phyloP scores from a whole-genome alignment of 2,888 invertebrate genomes.

The Rhagonycha fulva region DNA sequence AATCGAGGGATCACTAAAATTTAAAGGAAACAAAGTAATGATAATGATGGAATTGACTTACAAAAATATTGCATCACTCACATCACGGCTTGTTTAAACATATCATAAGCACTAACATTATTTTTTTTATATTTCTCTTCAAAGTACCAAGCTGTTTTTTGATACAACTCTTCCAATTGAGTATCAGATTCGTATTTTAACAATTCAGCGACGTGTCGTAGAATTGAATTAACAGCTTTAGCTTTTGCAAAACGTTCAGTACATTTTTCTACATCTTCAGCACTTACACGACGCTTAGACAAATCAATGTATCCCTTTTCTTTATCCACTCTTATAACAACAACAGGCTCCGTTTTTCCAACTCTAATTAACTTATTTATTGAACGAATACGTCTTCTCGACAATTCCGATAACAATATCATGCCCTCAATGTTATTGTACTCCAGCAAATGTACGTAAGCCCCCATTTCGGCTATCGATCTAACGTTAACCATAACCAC shows the following conservation, averaged over 20 bases:
- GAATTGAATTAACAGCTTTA: slow-evolving; percentile 96
- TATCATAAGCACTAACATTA: slow-evolving; percentile 95
- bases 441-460: slow-evolving; percentile 96
- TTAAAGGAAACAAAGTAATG: neutral
- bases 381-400: slow-evolving; percentile 96
- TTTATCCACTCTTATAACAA: slow-evolving; percentile 98
- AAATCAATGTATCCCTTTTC: slow-evolving; percentile 99
- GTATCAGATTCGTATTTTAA: slow-evolving; percentile 89
- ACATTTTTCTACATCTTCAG: slow-evolving; percentile 97
- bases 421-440: slow-evolving; percentile 99
- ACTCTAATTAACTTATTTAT: slow-evolving; percentile 99
- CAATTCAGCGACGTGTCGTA: slow-evolving; percentile 96
- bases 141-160: slow-evolving; percentile 97
- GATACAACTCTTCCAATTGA: slow-evolving; percentile 92
- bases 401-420: slow-evolving; percentile 97
- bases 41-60: neutral
- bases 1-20: slow-evolving; percentile 85
- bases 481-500: slow-evolving; percentile 99
- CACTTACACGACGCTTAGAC: slow-evolving; percentile 96
- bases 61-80: slow-evolving; percentile 58
- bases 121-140: slow-evolving; percentile 95
- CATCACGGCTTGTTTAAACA: slow-evolving; percentile 97
- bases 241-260: slow-evolving; percentile 98
- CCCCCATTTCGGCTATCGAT: slow-evolving; percentile 99
- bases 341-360: slow-evolving; percentile 98